Percentiles rank a stretch among this genome's conserved stretches.
Conservation (phyloP, 2,113 vertebrate species). For the Ameiurus melas region DNA sequence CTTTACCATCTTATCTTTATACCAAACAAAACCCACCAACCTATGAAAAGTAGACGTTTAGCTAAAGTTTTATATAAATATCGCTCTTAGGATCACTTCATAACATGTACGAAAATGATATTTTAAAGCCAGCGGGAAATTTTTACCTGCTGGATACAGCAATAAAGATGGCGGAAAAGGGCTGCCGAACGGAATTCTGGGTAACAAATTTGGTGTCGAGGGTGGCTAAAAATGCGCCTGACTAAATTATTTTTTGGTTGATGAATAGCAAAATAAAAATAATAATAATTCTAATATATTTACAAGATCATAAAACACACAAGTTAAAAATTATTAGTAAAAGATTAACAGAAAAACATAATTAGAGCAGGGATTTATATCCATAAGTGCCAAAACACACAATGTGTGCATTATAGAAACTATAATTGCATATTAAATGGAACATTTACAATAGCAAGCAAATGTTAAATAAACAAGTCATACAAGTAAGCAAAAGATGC, state of each 20-base stretch:
- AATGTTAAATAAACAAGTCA: neutral
- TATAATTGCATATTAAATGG: neutral
- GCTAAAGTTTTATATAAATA: neutral
- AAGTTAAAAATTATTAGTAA: neutral
- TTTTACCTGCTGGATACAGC: conserved; percentile 37
- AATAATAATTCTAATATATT: neutral
- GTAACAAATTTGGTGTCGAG: conserved; percentile 7
- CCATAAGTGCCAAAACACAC: neutral
- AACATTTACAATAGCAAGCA: neutral
- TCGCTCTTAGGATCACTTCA: accelerated
- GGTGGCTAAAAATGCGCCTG: conserved; percentile 33
- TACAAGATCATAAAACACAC: neutral
- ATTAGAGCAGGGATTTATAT: neutral
- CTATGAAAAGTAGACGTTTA: neutral
- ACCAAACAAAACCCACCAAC: neutral
- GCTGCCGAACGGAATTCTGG: conserved; percentile 39
- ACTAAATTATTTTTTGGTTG: conserved; percentile 11
- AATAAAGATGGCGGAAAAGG: conserved; percentile 56
- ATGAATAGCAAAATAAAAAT: neutral
- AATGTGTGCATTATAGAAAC: neutral
- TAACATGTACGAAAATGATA: neutral
- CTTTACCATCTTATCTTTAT: neutral
- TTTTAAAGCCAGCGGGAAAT: neutral
- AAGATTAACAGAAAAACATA: neutral
- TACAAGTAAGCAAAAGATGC: neutral